Evolutionary conservation across 2,888 invertebrate genomes (phyloP).

Genomic region (Drosophila nigricruria): DNA sequence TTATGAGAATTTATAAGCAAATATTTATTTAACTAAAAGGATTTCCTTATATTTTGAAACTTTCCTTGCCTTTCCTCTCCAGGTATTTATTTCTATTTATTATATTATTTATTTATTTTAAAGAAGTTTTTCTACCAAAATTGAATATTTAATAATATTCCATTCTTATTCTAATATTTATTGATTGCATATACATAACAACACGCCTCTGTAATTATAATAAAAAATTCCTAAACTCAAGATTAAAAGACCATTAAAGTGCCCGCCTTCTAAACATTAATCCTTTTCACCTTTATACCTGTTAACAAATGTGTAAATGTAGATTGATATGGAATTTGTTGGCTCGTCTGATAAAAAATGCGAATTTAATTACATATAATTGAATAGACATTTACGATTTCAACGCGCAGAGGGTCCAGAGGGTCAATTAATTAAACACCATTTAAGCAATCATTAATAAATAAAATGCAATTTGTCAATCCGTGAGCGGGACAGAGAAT

Average conservation of each 20-base stretch:
- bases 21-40: no score
- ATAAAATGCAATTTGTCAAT: conserved; percentile 76
- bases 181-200: neutral
- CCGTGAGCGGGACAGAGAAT: conserved; percentile 35
- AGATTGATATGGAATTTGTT: conserved; percentile 13
- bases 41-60: no score
- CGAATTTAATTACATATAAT: conserved; percentile 73
- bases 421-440: conserved; percentile 77
- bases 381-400: conserved; percentile 54
- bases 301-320: conserved; percentile 36
- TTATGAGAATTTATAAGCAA: no score
- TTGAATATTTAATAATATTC: no score
- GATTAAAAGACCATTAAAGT: conserved; percentile 15
- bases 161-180: neutral
- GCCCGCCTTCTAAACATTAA: neutral
- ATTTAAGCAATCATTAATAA: conserved; percentile 79
- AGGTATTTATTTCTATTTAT: no score
- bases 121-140: no score
- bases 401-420: conserved; percentile 42
- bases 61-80: no score
- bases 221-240: neutral
- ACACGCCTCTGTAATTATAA: neutral
- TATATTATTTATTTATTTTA: no score
- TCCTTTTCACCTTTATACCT: conserved; percentile 6
- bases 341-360: conserved; percentile 54